Conservation (phyloP, 2,888 invertebrate genomes). For the Leptopterna dolabrata region DNA sequence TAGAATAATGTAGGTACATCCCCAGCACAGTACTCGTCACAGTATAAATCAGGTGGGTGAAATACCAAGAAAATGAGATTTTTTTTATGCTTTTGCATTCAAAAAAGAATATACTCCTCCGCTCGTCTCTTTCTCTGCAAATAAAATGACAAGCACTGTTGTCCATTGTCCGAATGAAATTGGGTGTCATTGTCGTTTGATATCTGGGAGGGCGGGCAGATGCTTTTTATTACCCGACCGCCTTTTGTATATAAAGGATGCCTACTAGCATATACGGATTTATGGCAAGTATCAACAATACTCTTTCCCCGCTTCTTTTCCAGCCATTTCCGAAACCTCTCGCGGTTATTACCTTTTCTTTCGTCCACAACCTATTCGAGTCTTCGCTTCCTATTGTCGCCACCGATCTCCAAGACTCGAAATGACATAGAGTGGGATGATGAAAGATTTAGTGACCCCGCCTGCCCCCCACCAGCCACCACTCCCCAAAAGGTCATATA, state of each 20-base stretch:
- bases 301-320: not conserved
- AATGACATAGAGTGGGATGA: not conserved
- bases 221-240: slow-evolving; percentile 8
- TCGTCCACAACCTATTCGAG: not conserved
- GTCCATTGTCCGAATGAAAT: slow-evolving; percentile 17
- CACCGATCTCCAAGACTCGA: not conserved
- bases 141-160: slow-evolving; percentile 13
- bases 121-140: not conserved
- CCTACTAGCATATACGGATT: slow-evolving; percentile 28
- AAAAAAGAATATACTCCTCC: not conserved
- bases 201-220: slow-evolving; percentile 27
- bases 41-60: not conserved
- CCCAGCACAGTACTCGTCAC: too few relatives aligned
- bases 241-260: not conserved
- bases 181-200: slow-evolving; percentile 39
- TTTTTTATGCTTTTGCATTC: slow-evolving; percentile 2
- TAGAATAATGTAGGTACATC: too few relatives aligned
- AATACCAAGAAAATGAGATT: not conserved
- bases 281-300: slow-evolving; percentile 19
- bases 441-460: not conserved
- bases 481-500: too few relatives aligned
- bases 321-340: not conserved
- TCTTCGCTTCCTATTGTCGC: not conserved
- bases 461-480: too few relatives aligned
- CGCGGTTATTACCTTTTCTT: not conserved